phyloP scores from a whole-genome alignment of 1,140 invertebrate species.

The Trissolcus basalis region DNA sequence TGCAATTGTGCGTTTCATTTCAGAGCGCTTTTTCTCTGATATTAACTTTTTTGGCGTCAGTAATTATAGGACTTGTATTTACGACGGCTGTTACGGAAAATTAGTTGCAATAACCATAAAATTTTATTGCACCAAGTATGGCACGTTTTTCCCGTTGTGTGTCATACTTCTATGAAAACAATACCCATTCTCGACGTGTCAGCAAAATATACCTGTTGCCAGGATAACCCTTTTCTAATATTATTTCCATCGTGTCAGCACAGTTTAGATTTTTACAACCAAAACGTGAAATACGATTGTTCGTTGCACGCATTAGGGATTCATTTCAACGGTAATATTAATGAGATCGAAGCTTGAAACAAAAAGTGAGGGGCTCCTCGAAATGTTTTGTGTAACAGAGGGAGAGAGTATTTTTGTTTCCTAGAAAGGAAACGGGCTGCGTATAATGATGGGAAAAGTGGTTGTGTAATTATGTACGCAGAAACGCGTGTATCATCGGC shows the following conservation, averaged over 20 bases:
- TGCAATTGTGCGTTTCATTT: neutral
- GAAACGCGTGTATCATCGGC: neutral
- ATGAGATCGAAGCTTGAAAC: too few species aligned
- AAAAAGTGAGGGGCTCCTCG: too few species aligned
- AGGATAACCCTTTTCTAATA: conserved; percentile 1
- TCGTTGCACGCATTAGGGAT: too few species aligned
- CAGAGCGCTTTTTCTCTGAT: conserved; percentile 2
- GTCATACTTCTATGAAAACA: conserved; percentile 15
- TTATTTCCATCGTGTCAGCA: neutral
- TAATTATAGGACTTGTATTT: conserved; percentile 36
- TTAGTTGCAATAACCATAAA: conserved; percentile 38
- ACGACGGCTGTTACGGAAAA: conserved; percentile 24
- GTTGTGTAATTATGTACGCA: neutral
- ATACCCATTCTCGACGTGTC: conserved; percentile 7
- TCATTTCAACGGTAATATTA: too few species aligned
- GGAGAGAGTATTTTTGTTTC: too few species aligned
- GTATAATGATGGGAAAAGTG: neutral
- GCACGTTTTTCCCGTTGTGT: conserved; percentile 35
- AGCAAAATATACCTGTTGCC: conserved; percentile 26
- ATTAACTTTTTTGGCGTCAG: conserved; percentile 12
- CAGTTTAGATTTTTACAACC: too few species aligned
- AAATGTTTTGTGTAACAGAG: too few species aligned
- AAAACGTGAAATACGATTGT: too few species aligned
- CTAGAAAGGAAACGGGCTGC: neutral
- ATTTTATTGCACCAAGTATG: neutral